Evolutionary conservation across 2,797 vertebrate genomes (phyloP).

Genomic region (Octomys mimax): DNA sequence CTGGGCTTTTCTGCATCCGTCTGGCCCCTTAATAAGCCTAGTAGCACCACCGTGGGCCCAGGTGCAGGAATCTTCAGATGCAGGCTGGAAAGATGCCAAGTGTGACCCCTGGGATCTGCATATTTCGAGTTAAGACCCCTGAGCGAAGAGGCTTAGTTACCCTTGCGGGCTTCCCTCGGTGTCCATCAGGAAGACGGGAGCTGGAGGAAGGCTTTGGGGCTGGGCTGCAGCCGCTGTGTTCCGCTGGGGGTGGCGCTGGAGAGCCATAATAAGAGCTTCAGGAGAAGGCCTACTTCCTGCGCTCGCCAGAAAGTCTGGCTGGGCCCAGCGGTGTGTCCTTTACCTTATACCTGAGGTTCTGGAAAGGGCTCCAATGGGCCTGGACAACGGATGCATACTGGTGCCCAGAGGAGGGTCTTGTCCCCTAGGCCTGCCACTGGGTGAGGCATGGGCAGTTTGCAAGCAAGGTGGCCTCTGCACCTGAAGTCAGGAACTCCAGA

Average conservation of each 20-base stretch:
- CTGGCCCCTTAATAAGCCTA: background rate
- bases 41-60: constrained; percentile 67
- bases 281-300: background rate
- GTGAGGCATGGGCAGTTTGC: background rate
- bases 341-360: background rate
- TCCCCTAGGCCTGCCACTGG: background rate
- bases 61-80: background rate
- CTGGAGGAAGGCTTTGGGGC: background rate
- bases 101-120: background rate
- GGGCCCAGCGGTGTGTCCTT: background rate
- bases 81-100: background rate
- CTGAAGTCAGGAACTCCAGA: background rate
- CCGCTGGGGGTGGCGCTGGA: constrained; percentile 97
- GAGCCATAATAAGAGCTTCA: constrained; percentile 89
- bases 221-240: constrained; percentile 82
- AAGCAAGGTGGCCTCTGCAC: background rate
- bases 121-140: background rate
- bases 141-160: background rate
- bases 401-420: background rate
- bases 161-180: background rate
- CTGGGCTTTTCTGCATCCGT: background rate
- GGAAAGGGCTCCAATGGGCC: background rate
- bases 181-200: background rate
- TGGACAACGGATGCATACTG: background rate
- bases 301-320: background rate